phyloP scores from a whole-genome alignment of 1,140 invertebrate genomes.

The Thalassaphorura encarpata region DNA sequence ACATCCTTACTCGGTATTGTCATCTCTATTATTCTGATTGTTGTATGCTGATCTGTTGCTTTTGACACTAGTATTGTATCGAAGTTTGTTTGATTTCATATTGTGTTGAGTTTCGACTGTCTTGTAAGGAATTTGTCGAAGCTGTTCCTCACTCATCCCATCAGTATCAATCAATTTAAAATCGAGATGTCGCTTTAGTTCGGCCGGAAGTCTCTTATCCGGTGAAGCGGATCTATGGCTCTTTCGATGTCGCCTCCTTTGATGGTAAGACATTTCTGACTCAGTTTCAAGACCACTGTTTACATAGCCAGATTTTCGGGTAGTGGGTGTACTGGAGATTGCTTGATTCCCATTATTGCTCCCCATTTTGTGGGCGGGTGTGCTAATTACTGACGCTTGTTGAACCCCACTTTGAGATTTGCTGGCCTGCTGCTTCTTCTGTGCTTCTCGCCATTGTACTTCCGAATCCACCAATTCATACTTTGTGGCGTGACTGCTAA shows the following conservation, averaged over 20 bases:
- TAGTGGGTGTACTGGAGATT: not conserved
- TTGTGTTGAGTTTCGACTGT: constrained; percentile 54
- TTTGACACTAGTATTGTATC: no score
- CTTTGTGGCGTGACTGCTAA: constrained; percentile 33
- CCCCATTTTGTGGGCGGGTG: not conserved
- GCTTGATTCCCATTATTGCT: constrained; percentile 4
- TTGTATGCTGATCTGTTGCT: no score
- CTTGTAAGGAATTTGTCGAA: constrained; percentile 84
- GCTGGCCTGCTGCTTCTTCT: constrained; percentile 60
- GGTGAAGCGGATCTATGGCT: constrained; percentile 40
- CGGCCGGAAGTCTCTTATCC: constrained; percentile 52
- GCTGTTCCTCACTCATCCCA: constrained; percentile 68
- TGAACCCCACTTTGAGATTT: constrained; percentile 50
- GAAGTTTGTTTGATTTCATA: no score
- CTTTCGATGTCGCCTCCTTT: constrained; percentile 49
- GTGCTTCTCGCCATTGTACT: constrained; percentile 74
- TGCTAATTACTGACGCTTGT: constrained; percentile 50
- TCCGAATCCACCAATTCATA: constrained; percentile 73
- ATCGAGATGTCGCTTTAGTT: constrained; percentile 67
- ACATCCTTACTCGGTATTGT: no score
- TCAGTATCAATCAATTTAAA: constrained; percentile 79
- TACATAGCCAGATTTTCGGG: constrained; percentile 1
- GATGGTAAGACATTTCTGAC: constrained; percentile 43
- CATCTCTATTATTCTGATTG: no score
- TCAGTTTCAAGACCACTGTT: constrained; percentile 37